Evolutionary conservation across 2,797 vertebrate species (phyloP).

Genomic region (Glossophaga mutica): DNA sequence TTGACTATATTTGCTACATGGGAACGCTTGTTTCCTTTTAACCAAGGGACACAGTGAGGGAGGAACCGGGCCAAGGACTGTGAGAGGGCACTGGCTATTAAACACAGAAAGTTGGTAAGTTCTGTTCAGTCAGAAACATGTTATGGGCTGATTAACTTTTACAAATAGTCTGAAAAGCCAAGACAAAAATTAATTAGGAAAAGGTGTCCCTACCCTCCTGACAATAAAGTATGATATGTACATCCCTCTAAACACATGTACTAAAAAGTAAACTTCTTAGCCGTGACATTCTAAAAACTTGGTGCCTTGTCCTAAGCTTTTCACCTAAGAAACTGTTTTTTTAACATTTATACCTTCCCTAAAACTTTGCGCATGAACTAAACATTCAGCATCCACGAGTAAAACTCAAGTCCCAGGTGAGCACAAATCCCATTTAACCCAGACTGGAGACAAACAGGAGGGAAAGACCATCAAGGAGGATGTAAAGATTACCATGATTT

Average conservation of each 20-base stretch:
- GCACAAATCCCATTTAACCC: not conserved
- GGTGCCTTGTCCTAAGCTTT: not conserved
- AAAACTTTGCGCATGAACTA: not conserved
- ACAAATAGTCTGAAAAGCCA: not conserved
- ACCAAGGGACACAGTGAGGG: not conserved
- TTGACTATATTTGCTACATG: not conserved
- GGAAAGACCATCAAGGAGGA: not conserved
- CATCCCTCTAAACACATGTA: not conserved
- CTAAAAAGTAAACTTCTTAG: not conserved
- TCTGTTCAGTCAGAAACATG: not conserved
- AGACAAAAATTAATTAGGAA: not conserved
- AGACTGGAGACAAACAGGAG: not conserved
- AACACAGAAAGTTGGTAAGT: not conserved
- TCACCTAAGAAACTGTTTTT: not conserved
- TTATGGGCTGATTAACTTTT: not conserved
- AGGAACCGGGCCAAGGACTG: not conserved
- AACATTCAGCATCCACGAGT: not conserved
- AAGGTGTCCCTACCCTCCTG: not conserved
- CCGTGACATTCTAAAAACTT: not conserved
- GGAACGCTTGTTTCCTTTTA: not conserved
- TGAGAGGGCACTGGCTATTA: not conserved
- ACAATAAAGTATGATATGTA: not conserved
- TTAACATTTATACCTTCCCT: not conserved
- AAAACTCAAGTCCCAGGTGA: not conserved
- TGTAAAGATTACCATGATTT: conserved; percentile 79